phyloP scores from a whole-genome alignment of 1,140 invertebrate genomes.

The Lepidurus apus region DNA sequence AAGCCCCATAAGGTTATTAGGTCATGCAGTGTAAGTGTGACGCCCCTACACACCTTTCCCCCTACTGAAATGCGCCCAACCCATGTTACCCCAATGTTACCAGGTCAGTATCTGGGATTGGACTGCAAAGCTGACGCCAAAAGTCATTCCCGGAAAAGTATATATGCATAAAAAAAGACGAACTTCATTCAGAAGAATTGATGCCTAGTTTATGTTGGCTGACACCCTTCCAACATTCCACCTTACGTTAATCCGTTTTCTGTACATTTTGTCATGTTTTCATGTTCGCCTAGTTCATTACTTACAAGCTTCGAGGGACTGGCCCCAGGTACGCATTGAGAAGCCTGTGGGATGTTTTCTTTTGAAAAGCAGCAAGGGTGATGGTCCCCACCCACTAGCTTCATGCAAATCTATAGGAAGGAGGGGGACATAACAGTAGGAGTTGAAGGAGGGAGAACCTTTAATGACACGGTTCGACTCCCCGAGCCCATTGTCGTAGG shows the following conservation, averaged over 20 bases:
- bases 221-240: not conserved
- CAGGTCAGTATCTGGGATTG: not conserved
- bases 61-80: not conserved
- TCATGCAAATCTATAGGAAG: not conserved
- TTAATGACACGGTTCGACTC: constrained; percentile 17
- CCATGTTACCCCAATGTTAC: not conserved
- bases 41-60: not conserved
- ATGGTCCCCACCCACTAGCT: not conserved
- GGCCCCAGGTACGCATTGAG: not conserved
- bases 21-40: not conserved
- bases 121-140: no score
- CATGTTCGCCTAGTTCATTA: not conserved
- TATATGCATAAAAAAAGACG: no score
- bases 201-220: not conserved
- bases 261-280: not conserved
- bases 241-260: not conserved
- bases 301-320: not conserved
- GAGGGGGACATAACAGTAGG: not conserved
- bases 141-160: no score
- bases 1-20: not conserved
- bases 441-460: not conserved
- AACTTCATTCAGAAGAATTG: no score
- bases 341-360: not conserved
- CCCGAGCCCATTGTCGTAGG: constrained; percentile 16
- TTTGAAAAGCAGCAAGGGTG: not conserved